Evolutionary conservation across 2,888 invertebrate species (phyloP), one percentile per base, ranked within the genome.

Genomic region (Sinopyrophorus schimmeli): DNA sequence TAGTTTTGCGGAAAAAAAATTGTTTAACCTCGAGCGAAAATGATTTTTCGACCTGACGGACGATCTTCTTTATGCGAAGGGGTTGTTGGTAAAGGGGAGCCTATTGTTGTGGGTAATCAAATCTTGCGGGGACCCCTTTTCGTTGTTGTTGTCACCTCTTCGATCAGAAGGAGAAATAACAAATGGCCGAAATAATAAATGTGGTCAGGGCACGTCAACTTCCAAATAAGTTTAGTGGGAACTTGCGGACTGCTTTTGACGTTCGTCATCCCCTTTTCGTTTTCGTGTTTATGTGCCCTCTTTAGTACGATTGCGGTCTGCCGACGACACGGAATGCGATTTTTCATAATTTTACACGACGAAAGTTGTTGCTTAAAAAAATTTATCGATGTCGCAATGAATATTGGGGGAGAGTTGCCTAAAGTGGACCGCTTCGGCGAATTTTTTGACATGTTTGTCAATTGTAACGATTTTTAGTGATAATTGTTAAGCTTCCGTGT

Each of bases 181-280:
- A 64, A 65, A 66, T 64, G 63, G 62, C 52, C 55, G 57, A 58
- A 61, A 60, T 67, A 67, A 67, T 60, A 63, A 67, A 67, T 67
- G 67, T 63, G 66, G 65, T 57, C 61, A 54, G 58, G 56, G 52
- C 67, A 67, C 67, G 67, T 67, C 67, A 67, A 60, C 59, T 59
- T 48, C 58, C 55, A 61, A 64, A 66, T 63, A 65, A 65, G 64
- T 63, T 66, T 57, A 59, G 66, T 67, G 67, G 60, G 67, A 67
- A 62, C 47, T 48, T 51, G 41, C 47, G 49, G 51, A 46, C 39
- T 53, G 53, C 48, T 43, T 21, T 43, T 53, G 53, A 53, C 53
- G 53, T 48, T 32, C 48, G 34, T 50, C 49, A 44, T 39, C 49
- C 49, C 49, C 44, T 50, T 39, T 31, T 26, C n/a, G 7, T n/a